Evolutionary conservation across 2,113 vertebrate species (phyloP).

Genomic region (Hystrix cristata): DNA sequence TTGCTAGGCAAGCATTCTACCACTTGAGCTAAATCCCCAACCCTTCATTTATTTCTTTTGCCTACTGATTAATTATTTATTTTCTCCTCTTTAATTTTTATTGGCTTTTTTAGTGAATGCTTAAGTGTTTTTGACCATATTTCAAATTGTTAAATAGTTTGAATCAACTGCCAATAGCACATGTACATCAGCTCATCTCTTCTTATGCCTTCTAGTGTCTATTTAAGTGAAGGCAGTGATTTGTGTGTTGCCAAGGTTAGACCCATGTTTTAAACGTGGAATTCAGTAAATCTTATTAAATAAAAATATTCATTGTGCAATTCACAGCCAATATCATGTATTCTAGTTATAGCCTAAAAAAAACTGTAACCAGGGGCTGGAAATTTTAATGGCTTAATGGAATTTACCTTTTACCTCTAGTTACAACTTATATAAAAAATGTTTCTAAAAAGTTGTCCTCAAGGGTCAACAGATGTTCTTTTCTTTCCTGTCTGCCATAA

Average conservation of each 20-base stretch:
- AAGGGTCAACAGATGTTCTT: not conserved
- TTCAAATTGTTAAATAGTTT: not conserved
- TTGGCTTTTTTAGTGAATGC: not conserved
- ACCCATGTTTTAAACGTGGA: not conserved
- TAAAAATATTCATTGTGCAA: not conserved
- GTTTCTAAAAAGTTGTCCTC: not conserved
- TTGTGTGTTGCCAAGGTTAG: no score
- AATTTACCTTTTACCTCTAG: not conserved
- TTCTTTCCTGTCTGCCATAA: not conserved
- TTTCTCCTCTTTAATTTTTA: not conserved
- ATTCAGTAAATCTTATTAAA: not conserved
- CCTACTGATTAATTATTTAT: not conserved
- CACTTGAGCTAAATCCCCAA: no score
- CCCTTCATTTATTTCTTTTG: not conserved
- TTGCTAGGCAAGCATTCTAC: no score
- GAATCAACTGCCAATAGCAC: not conserved
- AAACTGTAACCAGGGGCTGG: not conserved
- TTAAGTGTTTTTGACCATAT: not conserved
- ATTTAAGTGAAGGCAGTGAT: no score
- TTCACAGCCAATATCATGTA: not conserved
- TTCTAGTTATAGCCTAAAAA: not conserved
- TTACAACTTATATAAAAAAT: not conserved
- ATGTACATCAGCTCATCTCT: no score
- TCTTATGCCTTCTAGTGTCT: no score
- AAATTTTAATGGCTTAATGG: not conserved